These are phyloP conservation scores for Urocynchramus pylzowi DNA, from an alignment of 2,113 vertebrate genomes.

Conservation along the genomic window DNA sequence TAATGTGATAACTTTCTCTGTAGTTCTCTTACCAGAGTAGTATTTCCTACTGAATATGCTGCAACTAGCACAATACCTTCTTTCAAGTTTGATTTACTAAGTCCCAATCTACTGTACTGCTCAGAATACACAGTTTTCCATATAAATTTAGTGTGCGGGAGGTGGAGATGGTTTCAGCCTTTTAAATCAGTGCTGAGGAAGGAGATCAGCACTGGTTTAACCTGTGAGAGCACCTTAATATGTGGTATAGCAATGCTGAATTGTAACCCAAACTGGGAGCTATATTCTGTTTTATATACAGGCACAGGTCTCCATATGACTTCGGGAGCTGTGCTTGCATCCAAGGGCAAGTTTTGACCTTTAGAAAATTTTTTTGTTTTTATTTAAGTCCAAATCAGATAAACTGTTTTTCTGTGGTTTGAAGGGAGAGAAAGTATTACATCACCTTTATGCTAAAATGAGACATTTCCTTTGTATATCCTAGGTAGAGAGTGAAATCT, in stretches of 20 bases:
- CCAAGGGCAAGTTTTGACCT: not conserved
- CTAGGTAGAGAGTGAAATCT: not conserved
- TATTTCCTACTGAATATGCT: not conserved
- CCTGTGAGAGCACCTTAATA: not conserved
- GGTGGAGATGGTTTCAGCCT: not conserved
- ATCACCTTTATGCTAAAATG: not conserved
- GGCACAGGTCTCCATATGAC: not conserved
- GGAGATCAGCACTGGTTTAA: not conserved
- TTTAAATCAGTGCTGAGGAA: not conserved
- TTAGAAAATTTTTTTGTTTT: not conserved
- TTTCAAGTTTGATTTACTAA: not conserved
- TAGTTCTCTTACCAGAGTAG: not conserved
- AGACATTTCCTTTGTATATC: not conserved
- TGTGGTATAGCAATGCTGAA: not conserved
- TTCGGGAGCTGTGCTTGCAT: not conserved
- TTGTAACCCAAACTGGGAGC: not conserved
- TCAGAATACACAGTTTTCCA: not conserved
- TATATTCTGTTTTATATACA: not conserved
- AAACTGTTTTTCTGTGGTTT: not conserved
- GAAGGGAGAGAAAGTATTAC: not conserved
- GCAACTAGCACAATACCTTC: not conserved
- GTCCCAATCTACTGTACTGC: not conserved
- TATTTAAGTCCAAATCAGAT: not conserved
- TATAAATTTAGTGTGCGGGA: not conserved
- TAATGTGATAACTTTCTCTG: not conserved